Conservation (phyloP, 1,140 invertebrate species). For the Drosophila lowei region DNA sequence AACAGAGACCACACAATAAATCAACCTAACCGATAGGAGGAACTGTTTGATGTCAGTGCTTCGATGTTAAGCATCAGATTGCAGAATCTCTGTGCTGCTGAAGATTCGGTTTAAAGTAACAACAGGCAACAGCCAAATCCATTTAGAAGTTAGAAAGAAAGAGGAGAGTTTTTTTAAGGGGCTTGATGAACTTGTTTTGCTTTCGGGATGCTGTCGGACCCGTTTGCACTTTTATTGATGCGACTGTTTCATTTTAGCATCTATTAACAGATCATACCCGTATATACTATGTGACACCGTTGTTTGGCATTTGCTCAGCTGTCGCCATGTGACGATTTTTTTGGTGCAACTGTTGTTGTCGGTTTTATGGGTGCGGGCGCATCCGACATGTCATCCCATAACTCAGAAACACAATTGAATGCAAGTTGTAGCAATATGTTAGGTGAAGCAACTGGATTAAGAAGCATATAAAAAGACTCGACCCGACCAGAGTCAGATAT, state of each 20-base stretch:
- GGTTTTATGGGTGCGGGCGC: constrained; percentile 20
- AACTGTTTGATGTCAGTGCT: no score
- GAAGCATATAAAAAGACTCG: constrained; percentile 53
- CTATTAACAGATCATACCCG: constrained; percentile 33
- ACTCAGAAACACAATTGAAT: constrained; percentile 22
- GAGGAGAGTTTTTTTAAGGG: background rate
- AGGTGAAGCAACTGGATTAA: background rate
- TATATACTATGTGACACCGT: constrained; percentile 34
- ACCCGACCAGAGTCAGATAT: constrained; percentile 16
- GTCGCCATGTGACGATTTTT: constrained; percentile 19
- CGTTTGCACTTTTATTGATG: constrained; percentile 42
- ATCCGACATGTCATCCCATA: constrained; percentile 26
- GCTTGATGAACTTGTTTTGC: constrained; percentile 22
- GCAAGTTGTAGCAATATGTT: constrained; percentile 33
- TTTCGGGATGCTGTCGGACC: constrained; percentile 21
- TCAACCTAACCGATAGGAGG: no score
- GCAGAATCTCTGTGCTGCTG: no score
- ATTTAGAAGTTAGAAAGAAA: no score
- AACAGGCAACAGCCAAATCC: no score
- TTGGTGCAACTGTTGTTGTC: background rate
- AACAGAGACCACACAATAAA: no score
- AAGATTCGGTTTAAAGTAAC: no score
- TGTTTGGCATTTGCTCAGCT: constrained; percentile 32
- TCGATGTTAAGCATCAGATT: no score
- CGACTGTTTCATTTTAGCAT: constrained; percentile 48